A percentile compares a stretch with the other conserved stretches of the same genome.
phyloP scores from a whole-genome alignment of 2,113 vertebrate genomes.

The Seriola dumerili region DNA sequence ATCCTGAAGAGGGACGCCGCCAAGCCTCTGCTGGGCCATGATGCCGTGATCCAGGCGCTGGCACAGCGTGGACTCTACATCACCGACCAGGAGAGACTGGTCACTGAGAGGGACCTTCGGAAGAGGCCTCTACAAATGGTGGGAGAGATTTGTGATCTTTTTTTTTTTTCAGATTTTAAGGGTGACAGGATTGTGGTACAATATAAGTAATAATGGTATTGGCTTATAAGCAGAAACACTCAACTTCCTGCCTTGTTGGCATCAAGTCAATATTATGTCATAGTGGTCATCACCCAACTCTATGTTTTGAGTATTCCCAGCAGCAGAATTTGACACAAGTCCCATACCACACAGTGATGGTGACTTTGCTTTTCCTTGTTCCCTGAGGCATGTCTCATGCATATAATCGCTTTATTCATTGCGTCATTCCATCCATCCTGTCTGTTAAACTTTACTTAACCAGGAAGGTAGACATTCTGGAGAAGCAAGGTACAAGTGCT shows the following conservation, averaged over 20 bases:
- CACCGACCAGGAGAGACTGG: conserved; percentile 94
- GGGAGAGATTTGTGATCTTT: conserved; percentile 66
- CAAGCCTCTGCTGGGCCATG: conserved; percentile 93
- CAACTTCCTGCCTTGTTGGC: background rate
- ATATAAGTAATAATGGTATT: no score
- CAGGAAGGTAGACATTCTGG: background rate
- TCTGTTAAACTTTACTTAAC: conserved; percentile 2
- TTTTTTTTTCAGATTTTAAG: background rate
- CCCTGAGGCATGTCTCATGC: background rate
- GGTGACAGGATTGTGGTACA: background rate
- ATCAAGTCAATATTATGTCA: background rate
- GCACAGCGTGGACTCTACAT: conserved; percentile 96
- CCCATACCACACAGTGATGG: background rate
- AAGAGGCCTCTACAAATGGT: conserved; percentile 98
- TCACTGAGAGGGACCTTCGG: conserved; percentile 94
- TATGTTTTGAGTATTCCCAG: background rate
- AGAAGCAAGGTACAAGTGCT: background rate
- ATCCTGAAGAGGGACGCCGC: conserved; percentile 92
- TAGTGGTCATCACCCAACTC: background rate
- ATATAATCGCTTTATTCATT: conserved; percentile 28
- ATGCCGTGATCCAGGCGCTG: conserved; percentile 95
- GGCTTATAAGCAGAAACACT: background rate
- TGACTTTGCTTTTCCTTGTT: background rate
- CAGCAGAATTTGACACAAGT: background rate
- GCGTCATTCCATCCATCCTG: background rate